Evolutionary conservation across 2,113 vertebrate species (phyloP).

Genomic region (Hystrix cristata): DNA sequence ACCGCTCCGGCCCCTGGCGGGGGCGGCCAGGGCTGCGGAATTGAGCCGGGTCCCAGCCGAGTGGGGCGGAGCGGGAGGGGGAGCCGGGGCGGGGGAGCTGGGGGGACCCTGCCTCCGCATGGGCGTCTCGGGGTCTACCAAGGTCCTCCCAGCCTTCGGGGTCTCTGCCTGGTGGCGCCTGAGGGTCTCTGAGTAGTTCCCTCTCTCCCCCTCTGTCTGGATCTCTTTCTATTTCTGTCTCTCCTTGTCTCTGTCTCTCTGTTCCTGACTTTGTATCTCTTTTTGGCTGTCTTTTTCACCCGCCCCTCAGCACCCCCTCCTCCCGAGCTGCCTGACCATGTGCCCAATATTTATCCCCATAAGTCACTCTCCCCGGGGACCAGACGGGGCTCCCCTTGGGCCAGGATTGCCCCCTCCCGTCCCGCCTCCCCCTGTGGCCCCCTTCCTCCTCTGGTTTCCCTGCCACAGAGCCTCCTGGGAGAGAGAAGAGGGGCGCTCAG

Average conservation of each 20-base stretch:
- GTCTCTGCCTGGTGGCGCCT: background rate
- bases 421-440: background rate
- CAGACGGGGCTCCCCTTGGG: background rate
- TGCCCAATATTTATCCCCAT: slow-evolving; percentile 41
- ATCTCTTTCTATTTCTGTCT: background rate
- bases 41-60: background rate
- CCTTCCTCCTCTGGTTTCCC: background rate
- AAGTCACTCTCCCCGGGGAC: background rate
- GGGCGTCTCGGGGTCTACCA: background rate
- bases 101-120: background rate
- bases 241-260: background rate
- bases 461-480: background rate
- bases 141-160: background rate
- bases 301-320: background rate
- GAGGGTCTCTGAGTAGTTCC: background rate
- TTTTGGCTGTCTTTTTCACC: background rate
- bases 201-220: too few relatives aligned
- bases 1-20: background rate
- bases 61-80: background rate
- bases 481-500: background rate
- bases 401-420: background rate
- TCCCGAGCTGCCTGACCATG: background rate
- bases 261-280: slow-evolving; percentile 2
- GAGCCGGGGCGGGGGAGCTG: background rate
- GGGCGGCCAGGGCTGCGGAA: slow-evolving; percentile 70